Evolutionary conservation across 2,113 vertebrate species (phyloP).

Genomic region (Rhinichthys klamathensis): DNA sequence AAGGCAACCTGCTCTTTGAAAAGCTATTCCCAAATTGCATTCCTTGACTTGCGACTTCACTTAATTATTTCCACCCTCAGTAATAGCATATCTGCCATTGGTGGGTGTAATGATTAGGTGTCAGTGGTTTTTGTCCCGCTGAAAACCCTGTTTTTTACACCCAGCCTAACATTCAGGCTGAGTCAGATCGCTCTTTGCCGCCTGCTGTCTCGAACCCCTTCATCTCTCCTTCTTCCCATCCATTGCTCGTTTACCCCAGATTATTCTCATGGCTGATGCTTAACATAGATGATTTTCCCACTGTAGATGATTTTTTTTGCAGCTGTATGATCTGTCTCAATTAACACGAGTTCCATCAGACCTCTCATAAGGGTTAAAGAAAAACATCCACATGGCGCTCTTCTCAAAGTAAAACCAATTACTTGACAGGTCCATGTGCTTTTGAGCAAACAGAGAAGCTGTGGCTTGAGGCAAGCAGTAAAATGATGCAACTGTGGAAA

Average conservation of each 20-base stretch:
- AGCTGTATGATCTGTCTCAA: background rate
- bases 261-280: constrained; percentile 16
- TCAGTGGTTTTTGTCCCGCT: constrained; percentile 31
- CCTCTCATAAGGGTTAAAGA: background rate
- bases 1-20: constrained; percentile 33
- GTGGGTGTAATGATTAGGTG: constrained; percentile 52
- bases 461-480: constrained; percentile 6
- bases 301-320: too few relatives aligned
- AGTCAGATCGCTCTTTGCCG: background rate
- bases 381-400: background rate
- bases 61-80: constrained; percentile 46
- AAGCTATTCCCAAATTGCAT: constrained; percentile 37
- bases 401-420: constrained; percentile 33
- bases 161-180: constrained; percentile 25
- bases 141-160: constrained; percentile 38
- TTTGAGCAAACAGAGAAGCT: constrained; percentile 31
- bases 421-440: background rate
- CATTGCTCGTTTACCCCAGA: constrained; percentile 13
- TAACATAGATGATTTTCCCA: background rate
- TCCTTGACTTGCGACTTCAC: constrained; percentile 39
- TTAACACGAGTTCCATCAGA: background rate
- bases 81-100: constrained; percentile 40
- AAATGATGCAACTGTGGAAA: constrained; percentile 42
- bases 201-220: background rate
- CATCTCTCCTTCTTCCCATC: background rate